phyloP scores from a whole-genome alignment of 2,113 vertebrate genomes.

The Papio anubis region DNA sequence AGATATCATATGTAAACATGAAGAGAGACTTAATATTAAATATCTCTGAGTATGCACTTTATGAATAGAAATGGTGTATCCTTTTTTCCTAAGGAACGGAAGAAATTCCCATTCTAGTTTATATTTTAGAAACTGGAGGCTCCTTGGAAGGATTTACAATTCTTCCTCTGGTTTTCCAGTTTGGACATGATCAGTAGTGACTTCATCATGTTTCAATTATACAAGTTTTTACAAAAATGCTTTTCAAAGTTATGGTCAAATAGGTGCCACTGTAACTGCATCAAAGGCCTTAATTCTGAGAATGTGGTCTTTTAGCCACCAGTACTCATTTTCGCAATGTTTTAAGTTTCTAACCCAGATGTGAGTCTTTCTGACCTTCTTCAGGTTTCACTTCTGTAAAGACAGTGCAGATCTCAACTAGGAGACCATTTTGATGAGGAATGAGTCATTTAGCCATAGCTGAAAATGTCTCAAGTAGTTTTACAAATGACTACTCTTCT shows the following conservation, averaged over 20 bases:
- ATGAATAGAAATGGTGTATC: neutral
- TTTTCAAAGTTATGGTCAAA: conserved; percentile 7
- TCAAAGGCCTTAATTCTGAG: conserved; percentile 26
- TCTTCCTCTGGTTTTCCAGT: conserved; percentile 20
- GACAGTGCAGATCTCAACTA: neutral
- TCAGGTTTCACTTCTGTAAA: conserved; percentile 70
- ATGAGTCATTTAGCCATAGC: conserved; percentile 57
- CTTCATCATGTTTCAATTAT: conserved; percentile 11
- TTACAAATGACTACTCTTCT: conserved; percentile 55
- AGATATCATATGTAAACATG: neutral
- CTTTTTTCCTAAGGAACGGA: neutral
- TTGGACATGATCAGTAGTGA: conserved; percentile 5
- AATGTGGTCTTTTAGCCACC: conserved; percentile 24
- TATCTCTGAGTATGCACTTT: neutral
- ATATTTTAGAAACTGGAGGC: neutral
- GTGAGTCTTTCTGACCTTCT: conserved; percentile 49
- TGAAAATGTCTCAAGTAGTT: conserved; percentile 33
- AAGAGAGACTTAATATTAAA: conserved; percentile 8
- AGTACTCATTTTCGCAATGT: conserved; percentile 22
- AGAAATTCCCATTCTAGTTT: conserved; percentile 21
- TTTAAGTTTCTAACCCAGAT: conserved; percentile 44
- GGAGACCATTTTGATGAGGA: conserved; percentile 37
- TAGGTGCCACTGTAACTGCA: neutral
- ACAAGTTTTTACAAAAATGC: neutral
- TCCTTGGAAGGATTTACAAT: neutral